Evolutionary conservation across 2,888 invertebrate genomes (phyloP).

Genomic region (Synanthedon tipuliformis): DNA sequence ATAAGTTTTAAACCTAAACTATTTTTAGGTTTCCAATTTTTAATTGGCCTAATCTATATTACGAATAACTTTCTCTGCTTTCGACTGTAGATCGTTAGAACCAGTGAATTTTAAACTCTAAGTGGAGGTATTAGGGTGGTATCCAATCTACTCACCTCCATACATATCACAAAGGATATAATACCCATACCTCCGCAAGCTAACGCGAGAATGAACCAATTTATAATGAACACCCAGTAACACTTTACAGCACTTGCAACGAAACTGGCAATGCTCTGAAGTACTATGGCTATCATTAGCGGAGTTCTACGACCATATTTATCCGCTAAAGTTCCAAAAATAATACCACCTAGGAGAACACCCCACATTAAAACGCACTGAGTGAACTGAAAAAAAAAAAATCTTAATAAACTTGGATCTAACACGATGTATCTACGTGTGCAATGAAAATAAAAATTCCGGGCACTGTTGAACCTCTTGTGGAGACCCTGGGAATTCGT

Average conservation of each 20-base stretch:
- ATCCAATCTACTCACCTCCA: constrained; percentile 50
- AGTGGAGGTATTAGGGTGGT: too few species aligned
- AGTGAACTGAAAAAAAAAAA: constrained; percentile 44
- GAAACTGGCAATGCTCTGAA: constrained; percentile 66
- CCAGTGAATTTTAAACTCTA: too few species aligned
- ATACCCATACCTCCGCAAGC: constrained; percentile 74
- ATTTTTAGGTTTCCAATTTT: too few species aligned
- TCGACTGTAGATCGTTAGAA: too few species aligned
- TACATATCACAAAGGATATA: constrained; percentile 75
- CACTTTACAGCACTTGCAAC: constrained; percentile 63
- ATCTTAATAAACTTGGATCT: not conserved
- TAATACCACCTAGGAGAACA: constrained; percentile 70
- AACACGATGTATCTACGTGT: too few species aligned
- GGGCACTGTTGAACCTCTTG: too few species aligned
- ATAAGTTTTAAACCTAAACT: too few species aligned
- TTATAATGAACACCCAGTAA: constrained; percentile 63
- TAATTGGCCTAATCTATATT: too few species aligned
- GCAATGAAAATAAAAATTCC: not conserved
- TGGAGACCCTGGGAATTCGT: too few species aligned
- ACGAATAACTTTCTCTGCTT: too few species aligned
- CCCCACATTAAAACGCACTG: constrained; percentile 75
- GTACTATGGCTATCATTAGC: constrained; percentile 64
- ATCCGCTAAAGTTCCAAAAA: constrained; percentile 73
- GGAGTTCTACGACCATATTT: constrained; percentile 71
- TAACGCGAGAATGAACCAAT: constrained; percentile 69